Base-by-base conservation (phyloP, 2,888 invertebrate genomes). In the Caradrina kadenii region DNA sequence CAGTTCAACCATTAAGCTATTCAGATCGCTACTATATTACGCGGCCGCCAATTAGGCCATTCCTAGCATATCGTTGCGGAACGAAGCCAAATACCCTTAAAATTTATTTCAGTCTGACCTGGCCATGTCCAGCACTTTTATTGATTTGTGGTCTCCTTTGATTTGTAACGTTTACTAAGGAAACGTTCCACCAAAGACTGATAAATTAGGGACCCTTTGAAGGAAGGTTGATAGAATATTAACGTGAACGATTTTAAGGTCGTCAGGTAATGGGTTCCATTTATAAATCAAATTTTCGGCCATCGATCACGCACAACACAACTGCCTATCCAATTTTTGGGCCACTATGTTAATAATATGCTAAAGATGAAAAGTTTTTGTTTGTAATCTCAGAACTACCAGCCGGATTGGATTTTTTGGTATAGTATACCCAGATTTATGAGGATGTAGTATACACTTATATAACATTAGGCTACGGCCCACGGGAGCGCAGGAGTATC, bases 271-370 rank as follows among this genome's bases (percentile, higher is more conserved):
- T 45, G 35, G 68, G 52, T 49, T 45, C 52, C 61, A 56, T 67
- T 58, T 66, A 61, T 61, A 66, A 74, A 66, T 55, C 50, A 74
- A 74, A 56, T 53, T 19, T 21, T 10, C 19, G 42, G 22, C 19
- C 68, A 58, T 79, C 42, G 42, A 79, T 74, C 74, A 79, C 48
- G 67, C 59, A 48, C 54, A 45, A 22, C 19, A 17, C n/a, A 39
- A 56, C 35, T 19, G 13, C 11, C 15, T 39, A 56, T 19, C 11
- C 31, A 42, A 67, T 70, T 49, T 49, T 62, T 22, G n/a, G 0
- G 22, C 13, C 17, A 21, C 19, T 39, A 39, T 39, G 39, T 4
- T 13, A 39, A 39, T 13, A 39, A 39, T 39, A 39, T 39, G 7
- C 26, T n/a, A n/a, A n/a, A n/a, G n/a, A n/a, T n/a, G n/a, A n/a